A percentile compares a stretch with the other conserved stretches of the same genome.
Evolutionary conservation across 1,140 invertebrate species (phyloP).

Genomic region (Calosoma granatense): DNA sequence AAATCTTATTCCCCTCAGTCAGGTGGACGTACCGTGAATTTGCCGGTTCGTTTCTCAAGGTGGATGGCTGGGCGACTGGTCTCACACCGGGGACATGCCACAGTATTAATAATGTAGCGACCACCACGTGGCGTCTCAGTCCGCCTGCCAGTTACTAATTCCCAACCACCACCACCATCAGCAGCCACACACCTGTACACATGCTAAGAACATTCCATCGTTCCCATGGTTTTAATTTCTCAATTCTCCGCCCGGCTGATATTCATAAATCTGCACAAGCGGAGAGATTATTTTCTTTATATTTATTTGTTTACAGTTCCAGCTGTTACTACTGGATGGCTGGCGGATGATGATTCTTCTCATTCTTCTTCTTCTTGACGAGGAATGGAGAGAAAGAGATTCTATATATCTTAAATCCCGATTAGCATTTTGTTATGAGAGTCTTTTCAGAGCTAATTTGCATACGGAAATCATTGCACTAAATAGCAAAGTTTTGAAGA

Average conservation of each 20-base stretch:
- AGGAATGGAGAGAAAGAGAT: not conserved
- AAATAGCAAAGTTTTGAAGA: slow-evolving; percentile 36
- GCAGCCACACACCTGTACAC: no score
- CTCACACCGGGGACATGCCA: not conserved
- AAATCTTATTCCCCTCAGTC: slow-evolving; percentile 23
- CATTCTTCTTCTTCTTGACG: not conserved
- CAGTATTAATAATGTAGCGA: slow-evolving; percentile 25
- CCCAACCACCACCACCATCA: no score
- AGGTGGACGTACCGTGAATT: slow-evolving; percentile 22
- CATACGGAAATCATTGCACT: slow-evolving; percentile 35
- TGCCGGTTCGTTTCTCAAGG: slow-evolving; percentile 25
- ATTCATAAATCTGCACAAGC: not conserved
- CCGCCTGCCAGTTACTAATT: no score
- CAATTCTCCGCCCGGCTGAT: no score
- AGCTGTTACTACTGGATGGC: no score
- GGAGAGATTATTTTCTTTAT: not conserved
- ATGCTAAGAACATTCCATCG: no score
- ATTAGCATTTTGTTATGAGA: slow-evolving; percentile 12
- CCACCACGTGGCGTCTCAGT: no score
- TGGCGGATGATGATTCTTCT: no score
- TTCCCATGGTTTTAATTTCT: no score
- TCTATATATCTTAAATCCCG: slow-evolving; percentile 8
- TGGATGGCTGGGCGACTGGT: not conserved
- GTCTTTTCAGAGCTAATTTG: slow-evolving; percentile 24
- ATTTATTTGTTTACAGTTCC: no score